Base-by-base conservation (phyloP, 2,888 invertebrate genomes). In the Capitulum mitella region DNA sequence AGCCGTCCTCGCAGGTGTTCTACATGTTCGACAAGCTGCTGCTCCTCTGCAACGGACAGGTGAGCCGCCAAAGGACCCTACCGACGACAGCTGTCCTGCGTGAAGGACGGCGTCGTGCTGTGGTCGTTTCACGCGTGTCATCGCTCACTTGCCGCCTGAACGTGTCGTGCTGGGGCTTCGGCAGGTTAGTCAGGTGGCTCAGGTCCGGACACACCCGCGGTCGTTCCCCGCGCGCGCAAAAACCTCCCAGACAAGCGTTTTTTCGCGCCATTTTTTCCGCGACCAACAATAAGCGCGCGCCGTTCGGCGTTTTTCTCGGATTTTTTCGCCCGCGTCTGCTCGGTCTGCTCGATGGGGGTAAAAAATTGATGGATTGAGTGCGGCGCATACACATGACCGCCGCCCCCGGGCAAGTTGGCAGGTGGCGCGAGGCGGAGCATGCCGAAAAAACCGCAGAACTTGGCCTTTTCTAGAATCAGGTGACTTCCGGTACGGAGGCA, bases 1-100 rank as follows among this genome's bases (percentile, higher is more conserved):
- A 93, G 85, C 93, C 93, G 2, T 93, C 92, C 78, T 92, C 92
- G 82, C 92, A 93, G 85, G 92, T 93, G 87, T 93, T 93, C 86
- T 91, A 93, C 86, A 90, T 92, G 88, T 93, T 93, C 85, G 92
- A 92, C 86, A 91, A 91, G 84, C 87, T 93, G 78, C 87, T 93
- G 78, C 87, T 90, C 80, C 86, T 92, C 77, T 91, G 91, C 83
- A 89, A 90, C 81, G 93, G 93, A 70, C 90, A 84, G 81, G 85
- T 85, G 43, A 76, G 78, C 43, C n/a, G n/a, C n/a, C n/a, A n/a
- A n/a, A n/a, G n/a, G n/a, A n/a, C n/a, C n/a, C n/a, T n/a, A n/a
- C n/a, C n/a, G n/a, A n/a, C n/a, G n/a, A n/a, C n/a, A n/a, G n/a
- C n/a, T n/a, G n/a, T n/a, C n/a, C n/a, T n/a, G n/a, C n/a, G n/a